These are phyloP conservation scores for Brienomyrus brachyistius DNA, from an alignment of 2,113 vertebrate genomes.

Conservation along the genomic window DNA sequence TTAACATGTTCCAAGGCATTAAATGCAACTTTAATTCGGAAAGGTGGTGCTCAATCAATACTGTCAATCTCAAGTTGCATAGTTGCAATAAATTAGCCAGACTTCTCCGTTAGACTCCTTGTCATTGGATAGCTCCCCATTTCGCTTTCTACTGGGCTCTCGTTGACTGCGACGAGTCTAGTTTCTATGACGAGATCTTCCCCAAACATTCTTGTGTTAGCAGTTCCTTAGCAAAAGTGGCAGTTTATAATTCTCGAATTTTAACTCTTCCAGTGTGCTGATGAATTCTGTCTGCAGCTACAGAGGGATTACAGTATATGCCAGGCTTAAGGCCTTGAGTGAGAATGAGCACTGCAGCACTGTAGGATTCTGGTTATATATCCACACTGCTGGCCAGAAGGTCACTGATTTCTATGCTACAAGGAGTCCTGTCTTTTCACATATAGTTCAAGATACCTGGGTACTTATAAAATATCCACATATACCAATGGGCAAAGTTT, in stretches of 20 bases:
- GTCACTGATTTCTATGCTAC: not conserved
- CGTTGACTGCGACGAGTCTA: not conserved
- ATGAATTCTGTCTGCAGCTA: not conserved
- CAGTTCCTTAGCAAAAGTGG: not conserved
- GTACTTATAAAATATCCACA: not conserved
- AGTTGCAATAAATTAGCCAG: not conserved
- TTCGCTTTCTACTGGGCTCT: not conserved
- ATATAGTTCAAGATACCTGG: not conserved
- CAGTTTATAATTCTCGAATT: not conserved
- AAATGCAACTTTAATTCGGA: not conserved
- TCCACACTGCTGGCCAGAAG: not conserved
- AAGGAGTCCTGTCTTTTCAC: not conserved
- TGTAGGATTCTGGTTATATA: not conserved
- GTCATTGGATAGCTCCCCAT: not conserved
- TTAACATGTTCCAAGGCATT: not conserved
- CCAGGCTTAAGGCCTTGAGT: not conserved
- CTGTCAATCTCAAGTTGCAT: conserved; percentile 3
- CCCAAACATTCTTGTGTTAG: not conserved
- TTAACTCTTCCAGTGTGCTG: not conserved
- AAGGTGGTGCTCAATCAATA: not conserved
- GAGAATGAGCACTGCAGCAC: not conserved
- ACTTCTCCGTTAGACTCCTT: not conserved
- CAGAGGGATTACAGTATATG: not conserved
- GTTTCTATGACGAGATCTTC: not conserved
- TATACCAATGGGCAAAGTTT: not conserved